A percentile compares a stretch with the other conserved stretches of the same genome.
phyloP scores from a whole-genome alignment of 2,113 vertebrate species.

The Python bivittatus region DNA sequence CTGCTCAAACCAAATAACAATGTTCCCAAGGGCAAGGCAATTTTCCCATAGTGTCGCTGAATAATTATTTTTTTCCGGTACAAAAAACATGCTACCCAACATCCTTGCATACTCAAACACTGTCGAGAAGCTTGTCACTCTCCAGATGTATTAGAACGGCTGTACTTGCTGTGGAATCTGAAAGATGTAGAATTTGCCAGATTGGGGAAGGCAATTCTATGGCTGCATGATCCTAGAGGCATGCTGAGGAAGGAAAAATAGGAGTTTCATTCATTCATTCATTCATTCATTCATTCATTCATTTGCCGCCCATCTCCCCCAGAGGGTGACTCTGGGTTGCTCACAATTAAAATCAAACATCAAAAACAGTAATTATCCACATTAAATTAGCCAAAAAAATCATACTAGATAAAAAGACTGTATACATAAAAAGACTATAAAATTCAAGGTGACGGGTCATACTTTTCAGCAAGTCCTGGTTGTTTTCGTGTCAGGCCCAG shows the following conservation, averaged over 20 bases:
- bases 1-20: background rate
- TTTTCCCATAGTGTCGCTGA: background rate
- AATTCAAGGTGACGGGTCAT: too few species aligned
- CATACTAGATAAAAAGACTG: too few species aligned
- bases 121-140: background rate
- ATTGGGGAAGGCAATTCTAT: background rate
- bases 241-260: background rate
- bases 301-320: background rate
- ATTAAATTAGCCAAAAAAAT: too few species aligned
- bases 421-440: too few species aligned
- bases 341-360: too few species aligned
- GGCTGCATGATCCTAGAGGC: background rate
- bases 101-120: background rate
- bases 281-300: background rate
- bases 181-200: background rate
- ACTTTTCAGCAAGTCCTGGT: too few species aligned
- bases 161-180: background rate
- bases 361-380: too few species aligned
- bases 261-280: background rate
- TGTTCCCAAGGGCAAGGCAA: background rate
- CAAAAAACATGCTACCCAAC: background rate
- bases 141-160: background rate
- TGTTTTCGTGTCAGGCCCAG: too few species aligned
- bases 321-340: too few species aligned
- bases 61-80: background rate